Evolutionary conservation across 2,888 invertebrate species (phyloP).

Genomic region (Folsomia candida): DNA sequence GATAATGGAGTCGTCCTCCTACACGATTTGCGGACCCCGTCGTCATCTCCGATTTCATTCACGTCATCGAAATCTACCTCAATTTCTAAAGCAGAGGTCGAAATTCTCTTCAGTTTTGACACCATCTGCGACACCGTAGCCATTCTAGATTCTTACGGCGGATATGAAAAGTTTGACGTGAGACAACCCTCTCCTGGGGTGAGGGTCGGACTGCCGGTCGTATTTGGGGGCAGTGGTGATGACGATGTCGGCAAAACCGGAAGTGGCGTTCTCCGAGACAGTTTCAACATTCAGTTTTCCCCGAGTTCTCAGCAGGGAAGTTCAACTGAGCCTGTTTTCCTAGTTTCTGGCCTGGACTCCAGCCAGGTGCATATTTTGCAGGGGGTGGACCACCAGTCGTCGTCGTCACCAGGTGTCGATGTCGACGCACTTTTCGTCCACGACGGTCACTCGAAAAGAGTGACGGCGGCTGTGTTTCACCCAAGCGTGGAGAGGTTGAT

Average conservation of each 20-base stretch:
- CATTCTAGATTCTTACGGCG: constrained; percentile 47
- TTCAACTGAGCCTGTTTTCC: constrained; percentile 35
- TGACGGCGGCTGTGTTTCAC: constrained; percentile 45
- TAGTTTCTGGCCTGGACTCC: constrained; percentile 45
- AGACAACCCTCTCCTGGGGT: constrained; percentile 13
- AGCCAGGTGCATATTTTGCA: constrained; percentile 41
- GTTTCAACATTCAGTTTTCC: constrained; percentile 48
- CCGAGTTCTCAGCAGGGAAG: too few species aligned
- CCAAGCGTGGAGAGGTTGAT: constrained; percentile 35
- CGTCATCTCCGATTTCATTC: constrained; percentile 15
- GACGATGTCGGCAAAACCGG: background rate
- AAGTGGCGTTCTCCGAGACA: constrained; percentile 28
- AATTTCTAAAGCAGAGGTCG: background rate
- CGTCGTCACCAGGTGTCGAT: constrained; percentile 13
- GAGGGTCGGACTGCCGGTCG: background rate
- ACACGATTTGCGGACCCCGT: constrained; percentile 38
- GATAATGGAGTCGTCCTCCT: constrained; percentile 31
- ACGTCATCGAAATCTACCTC: too few species aligned
- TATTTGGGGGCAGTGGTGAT: background rate
- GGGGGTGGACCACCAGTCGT: constrained; percentile 1
- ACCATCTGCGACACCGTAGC: too few species aligned
- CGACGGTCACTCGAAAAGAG: constrained; percentile 48
- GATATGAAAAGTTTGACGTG: constrained; percentile 41
- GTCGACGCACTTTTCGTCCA: constrained; percentile 40
- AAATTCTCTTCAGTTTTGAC: constrained; percentile 39